Conservation (phyloP, 2,888 invertebrate genomes). For the Pheosia tremula region DNA sequence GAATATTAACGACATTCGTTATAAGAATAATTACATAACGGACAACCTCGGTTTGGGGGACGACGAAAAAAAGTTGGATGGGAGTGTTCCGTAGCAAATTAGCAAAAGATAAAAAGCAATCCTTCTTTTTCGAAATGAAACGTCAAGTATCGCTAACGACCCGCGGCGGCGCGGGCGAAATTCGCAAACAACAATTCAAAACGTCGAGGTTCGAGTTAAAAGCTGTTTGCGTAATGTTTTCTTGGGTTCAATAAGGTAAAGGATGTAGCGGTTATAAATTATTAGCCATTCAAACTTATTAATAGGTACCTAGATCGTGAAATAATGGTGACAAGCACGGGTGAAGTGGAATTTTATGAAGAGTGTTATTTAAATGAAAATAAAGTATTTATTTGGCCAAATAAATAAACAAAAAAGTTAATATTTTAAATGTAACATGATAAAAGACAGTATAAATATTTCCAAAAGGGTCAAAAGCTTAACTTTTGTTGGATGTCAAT, state of each 20-base stretch:
- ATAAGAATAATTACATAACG: constrained; percentile 37
- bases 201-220: constrained; percentile 25
- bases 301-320: too few relatives aligned
- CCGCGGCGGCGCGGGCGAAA: constrained; percentile 44
- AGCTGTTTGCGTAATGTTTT: constrained; percentile 12
- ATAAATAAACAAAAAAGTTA: too few relatives aligned
- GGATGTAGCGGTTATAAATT: neutral
- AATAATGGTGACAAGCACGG: too few relatives aligned
- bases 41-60: constrained; percentile 21
- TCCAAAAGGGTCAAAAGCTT: too few relatives aligned
- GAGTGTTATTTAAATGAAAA: too few relatives aligned
- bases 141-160: constrained; percentile 69
- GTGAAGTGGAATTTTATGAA: too few relatives aligned
- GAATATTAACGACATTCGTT: constrained; percentile 47
- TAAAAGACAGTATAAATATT: too few relatives aligned
- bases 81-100: constrained; percentile 54
- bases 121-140: constrained; percentile 68
- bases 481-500: too few relatives aligned
- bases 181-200: constrained; percentile 51
- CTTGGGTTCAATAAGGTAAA: neutral
- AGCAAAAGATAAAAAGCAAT: constrained; percentile 58
- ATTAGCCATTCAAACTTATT: neutral
- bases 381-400: too few relatives aligned
- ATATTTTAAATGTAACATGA: too few relatives aligned
- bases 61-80: constrained; percentile 32